Evolutionary conservation across 1,140 invertebrate genomes (phyloP).

Genomic region (Vanessa tameamea): DNA sequence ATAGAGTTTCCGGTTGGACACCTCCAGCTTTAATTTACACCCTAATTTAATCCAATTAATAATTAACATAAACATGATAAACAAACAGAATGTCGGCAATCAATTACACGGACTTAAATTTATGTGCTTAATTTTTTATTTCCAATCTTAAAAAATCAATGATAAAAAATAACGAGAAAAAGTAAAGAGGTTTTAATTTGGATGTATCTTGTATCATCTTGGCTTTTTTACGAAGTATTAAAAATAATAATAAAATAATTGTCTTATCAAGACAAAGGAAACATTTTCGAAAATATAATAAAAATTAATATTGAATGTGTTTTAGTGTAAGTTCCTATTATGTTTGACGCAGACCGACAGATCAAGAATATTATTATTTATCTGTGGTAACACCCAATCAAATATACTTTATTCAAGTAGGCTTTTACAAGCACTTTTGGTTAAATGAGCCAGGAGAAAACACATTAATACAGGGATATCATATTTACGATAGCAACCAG

Average conservation of each 20-base stretch:
- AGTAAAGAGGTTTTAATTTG: constrained; percentile 6
- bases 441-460: too few relatives aligned
- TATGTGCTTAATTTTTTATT: constrained; percentile 1
- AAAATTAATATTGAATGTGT: too few relatives aligned
- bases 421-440: too few relatives aligned
- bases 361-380: too few relatives aligned
- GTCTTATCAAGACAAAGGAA: too few relatives aligned
- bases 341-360: too few relatives aligned
- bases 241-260: neutral
- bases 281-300: too few relatives aligned
- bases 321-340: too few relatives aligned
- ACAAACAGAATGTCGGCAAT: constrained; percentile 23
- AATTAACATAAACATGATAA: constrained; percentile 35
- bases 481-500: too few relatives aligned
- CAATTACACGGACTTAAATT: constrained; percentile 32
- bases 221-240: neutral
- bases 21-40: constrained; percentile 21
- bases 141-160: neutral
- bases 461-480: too few relatives aligned
- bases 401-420: too few relatives aligned
- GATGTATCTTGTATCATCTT: neutral
- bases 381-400: too few relatives aligned
- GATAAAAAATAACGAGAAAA: neutral
- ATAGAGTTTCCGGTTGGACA: constrained; percentile 30
- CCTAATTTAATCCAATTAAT: constrained; percentile 33